Percentiles rank a stretch among this genome's conserved stretches.
Evolutionary conservation across 2,113 vertebrate species (phyloP).

Genomic region (Oreocharis arfaki): DNA sequence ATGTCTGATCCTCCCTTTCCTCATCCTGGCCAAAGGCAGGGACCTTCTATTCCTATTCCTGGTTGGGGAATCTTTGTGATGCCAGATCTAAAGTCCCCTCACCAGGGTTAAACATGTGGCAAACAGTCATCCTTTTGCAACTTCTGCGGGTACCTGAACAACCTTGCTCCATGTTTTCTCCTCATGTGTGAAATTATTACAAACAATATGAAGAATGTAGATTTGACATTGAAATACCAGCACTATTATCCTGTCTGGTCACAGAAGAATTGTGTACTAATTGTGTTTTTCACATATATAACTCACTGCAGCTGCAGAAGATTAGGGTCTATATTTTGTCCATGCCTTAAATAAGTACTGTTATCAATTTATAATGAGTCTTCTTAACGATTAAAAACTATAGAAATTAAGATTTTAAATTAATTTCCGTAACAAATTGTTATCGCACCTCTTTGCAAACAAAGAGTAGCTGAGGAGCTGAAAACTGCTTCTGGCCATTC

Average conservation of each 20-base stretch:
- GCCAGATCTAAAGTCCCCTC: not conserved
- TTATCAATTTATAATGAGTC: not conserved
- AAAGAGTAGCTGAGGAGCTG: not conserved
- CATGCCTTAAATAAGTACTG: not conserved
- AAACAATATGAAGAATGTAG: not conserved
- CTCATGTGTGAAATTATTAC: not conserved
- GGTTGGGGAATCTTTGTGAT: not conserved
- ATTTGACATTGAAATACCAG: not conserved
- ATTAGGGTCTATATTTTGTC: not conserved
- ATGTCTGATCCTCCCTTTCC: not conserved
- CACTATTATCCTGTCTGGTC: not conserved
- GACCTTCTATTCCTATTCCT: not conserved
- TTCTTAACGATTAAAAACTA: not conserved
- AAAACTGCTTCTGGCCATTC: not conserved
- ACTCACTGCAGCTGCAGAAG: not conserved
- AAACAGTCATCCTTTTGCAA: not conserved
- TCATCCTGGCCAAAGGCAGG: not conserved
- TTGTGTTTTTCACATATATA: not conserved
- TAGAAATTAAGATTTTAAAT: not conserved
- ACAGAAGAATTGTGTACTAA: not conserved
- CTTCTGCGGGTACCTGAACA: not conserved
- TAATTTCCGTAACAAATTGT: not conserved
- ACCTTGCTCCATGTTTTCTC: not conserved
- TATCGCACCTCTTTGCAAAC: not conserved
- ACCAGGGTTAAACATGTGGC: not conserved